These are phyloP conservation scores for Ectemnius lituratus DNA, from an alignment of 2,888 invertebrate genomes.

Conservation along the genomic window DNA sequence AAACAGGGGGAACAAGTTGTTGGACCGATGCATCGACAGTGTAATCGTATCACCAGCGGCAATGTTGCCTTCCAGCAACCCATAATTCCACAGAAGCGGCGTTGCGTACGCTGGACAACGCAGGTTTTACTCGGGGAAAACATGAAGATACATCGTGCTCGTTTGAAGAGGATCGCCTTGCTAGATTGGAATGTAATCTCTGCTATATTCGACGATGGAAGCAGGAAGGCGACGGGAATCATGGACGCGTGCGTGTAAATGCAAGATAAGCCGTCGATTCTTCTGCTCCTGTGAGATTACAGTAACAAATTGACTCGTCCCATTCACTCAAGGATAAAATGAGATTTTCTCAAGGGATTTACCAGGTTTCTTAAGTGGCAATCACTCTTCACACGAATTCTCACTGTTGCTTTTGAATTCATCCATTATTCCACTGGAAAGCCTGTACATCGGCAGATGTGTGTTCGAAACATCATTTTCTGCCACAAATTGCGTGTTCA, in stretches of 20 bases:
- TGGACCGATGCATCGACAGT: constrained; percentile 27
- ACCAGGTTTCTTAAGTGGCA: too few species aligned
- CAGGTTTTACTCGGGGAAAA: background rate
- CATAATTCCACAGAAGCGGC: background rate
- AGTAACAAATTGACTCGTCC: constrained; percentile 6
- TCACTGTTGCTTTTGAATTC: too few species aligned
- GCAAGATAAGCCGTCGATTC: background rate
- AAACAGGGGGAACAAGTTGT: constrained; percentile 21
- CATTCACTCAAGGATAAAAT: too few species aligned
- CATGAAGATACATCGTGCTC: background rate
- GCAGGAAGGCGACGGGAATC: background rate
- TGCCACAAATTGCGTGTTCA: too few species aligned
- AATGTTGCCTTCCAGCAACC: constrained; percentile 33
- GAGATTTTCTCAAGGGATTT: too few species aligned
- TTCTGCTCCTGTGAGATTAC: background rate
- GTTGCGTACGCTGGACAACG: background rate
- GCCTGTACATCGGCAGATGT: too few species aligned
- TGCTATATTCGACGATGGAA: background rate
- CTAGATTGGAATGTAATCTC: background rate
- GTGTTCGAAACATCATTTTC: too few species aligned
- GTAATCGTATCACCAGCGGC: constrained; percentile 52
- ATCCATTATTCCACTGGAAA: too few species aligned
- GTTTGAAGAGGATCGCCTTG: too few species aligned
- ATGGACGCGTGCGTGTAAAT: background rate
- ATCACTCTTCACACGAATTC: too few species aligned